Percentiles rank a stretch among this genome's conserved stretches.
These are phyloP conservation scores for Etheostoma nigrum DNA, from an alignment of 2,797 vertebrate genomes.

Conservation along the genomic window DNA sequence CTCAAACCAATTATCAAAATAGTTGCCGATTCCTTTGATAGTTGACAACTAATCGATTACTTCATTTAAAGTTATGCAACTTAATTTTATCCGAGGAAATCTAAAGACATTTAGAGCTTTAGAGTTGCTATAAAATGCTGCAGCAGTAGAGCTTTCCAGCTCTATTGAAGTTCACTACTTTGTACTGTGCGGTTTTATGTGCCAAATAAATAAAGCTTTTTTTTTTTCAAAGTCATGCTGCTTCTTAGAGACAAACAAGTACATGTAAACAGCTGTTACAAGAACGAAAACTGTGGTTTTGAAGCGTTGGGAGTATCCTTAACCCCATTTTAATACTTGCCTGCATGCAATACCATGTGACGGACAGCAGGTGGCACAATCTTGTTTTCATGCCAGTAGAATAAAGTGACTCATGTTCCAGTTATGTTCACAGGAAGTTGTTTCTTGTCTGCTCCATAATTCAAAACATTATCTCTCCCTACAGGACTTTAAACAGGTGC, in stretches of 20 bases:
- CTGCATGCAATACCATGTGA: neutral
- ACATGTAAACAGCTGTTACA: neutral
- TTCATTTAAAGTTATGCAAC: no score
- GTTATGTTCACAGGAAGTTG: constrained; percentile 32
- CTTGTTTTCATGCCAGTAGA: constrained; percentile 17
- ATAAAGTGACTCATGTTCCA: constrained; percentile 38
- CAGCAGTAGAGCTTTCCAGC: no score
- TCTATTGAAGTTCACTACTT: no score
- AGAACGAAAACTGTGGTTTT: constrained; percentile 8
- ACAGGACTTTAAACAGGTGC: neutral
- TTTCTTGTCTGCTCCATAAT: neutral
- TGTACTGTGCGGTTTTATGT: no score
- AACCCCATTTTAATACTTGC: neutral
- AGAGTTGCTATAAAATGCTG: no score
- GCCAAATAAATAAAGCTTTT: no score
- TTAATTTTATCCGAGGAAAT: no score
- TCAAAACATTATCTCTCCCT: neutral
- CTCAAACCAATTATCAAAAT: no score
- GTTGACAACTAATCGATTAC: no score
- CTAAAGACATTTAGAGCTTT: no score
- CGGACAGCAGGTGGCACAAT: constrained; percentile 56
- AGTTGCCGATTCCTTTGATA: no score
- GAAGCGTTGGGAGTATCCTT: neutral
- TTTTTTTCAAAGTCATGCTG: neutral
- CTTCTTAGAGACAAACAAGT: constrained; percentile 1